These are phyloP conservation scores for Pitangus sulphuratus DNA, from an alignment of 2,797 vertebrate species.

Conservation along the genomic window DNA sequence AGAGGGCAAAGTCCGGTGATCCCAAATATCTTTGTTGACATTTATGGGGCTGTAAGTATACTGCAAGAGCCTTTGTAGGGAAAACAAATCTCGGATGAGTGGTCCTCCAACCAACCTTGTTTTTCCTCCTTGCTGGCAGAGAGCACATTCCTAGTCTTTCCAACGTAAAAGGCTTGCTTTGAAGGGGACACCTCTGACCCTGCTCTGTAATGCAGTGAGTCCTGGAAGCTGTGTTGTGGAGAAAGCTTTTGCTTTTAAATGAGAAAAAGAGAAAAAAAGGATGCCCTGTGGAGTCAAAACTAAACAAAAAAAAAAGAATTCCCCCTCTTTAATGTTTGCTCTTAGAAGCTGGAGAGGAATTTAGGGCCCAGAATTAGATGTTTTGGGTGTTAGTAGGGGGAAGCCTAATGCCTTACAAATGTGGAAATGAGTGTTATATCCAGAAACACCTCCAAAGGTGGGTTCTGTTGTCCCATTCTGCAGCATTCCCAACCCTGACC, in stretches of 20 bases:
- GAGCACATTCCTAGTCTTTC: neutral
- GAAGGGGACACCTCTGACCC: constrained; percentile 14
- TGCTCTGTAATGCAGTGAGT: neutral
- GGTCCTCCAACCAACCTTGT: neutral
- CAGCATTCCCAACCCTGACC: neutral
- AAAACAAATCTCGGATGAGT: neutral
- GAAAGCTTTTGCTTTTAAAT: constrained; percentile 15
- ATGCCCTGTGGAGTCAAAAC: neutral
- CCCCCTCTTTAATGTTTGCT: neutral
- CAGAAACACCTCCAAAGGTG: neutral
- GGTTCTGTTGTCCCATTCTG: neutral
- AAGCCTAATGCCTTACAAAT: neutral
- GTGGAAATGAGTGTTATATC: too few relatives aligned
- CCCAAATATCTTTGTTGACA: neutral
- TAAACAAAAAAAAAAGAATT: neutral
- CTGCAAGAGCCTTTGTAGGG: neutral
- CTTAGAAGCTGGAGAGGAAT: neutral
- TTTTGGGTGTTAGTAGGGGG: neutral
- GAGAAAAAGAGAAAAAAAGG: neutral
- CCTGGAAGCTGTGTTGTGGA: neutral
- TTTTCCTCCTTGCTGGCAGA: neutral
- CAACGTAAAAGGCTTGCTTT: neutral
- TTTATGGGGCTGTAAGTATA: neutral
- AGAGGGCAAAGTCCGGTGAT: neutral
- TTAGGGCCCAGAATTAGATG: neutral